Conservation (phyloP, 2,797 vertebrate genomes). For the Mastacembelus armatus region DNA sequence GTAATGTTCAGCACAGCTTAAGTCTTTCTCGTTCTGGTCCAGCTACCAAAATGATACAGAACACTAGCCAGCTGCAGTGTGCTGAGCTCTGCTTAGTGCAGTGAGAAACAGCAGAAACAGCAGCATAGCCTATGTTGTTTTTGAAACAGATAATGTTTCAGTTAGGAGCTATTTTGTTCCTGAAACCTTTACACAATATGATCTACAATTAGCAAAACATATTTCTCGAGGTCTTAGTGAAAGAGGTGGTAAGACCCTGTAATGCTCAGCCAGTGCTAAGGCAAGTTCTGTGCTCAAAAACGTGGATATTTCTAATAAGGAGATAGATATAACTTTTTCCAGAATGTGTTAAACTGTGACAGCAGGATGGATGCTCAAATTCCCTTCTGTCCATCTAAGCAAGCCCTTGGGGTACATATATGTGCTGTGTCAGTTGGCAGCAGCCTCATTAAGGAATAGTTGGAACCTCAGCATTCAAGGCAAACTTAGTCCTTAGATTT, state of each 20-base stretch:
- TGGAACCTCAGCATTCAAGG: constrained; percentile 2
- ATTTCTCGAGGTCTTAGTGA: not conserved
- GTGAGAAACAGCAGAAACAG: constrained; percentile 1
- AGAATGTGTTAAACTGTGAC: constrained; percentile 12
- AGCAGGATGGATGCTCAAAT: not conserved
- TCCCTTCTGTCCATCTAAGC: not conserved
- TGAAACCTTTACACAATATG: not conserved
- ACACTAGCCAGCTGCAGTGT: not conserved
- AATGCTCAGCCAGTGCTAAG: not conserved
- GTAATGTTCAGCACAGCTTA: not conserved
- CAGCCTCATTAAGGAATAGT: constrained; percentile 5
- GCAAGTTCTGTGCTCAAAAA: constrained; percentile 3
- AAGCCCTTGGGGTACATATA: not conserved
- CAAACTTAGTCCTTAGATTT: constrained; percentile 10
- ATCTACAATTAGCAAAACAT: not conserved
- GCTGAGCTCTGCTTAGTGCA: not conserved
- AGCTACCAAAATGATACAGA: constrained; percentile 6
- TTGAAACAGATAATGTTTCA: not conserved
- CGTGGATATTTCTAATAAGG: constrained; percentile 6
- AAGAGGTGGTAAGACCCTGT: not conserved
- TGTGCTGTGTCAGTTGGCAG: not conserved
- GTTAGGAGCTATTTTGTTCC: not conserved
- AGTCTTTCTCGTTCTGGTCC: constrained; percentile 9
- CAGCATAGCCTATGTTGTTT: not conserved
- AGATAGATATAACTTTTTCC: not conserved